Conservation (phyloP, 2,888 invertebrate genomes). For the Esperia sulphurella region DNA sequence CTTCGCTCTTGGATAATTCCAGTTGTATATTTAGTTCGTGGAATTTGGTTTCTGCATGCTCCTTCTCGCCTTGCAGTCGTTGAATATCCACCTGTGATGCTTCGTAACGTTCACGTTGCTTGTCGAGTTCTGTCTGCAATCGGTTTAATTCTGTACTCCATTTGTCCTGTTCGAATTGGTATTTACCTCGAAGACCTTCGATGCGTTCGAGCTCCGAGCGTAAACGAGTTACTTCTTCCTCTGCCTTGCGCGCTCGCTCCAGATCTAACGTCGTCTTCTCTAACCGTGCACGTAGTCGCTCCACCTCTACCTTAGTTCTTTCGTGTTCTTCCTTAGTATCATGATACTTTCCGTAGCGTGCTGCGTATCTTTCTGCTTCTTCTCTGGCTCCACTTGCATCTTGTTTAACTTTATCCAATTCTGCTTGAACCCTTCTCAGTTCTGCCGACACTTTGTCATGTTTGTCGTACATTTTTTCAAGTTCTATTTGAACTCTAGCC, state of each 20-base stretch:
- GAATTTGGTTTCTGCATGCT: slow-evolving; percentile 83
- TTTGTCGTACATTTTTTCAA: slow-evolving; percentile 94
- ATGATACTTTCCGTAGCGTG: slow-evolving; percentile 87
- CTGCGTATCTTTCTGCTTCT: slow-evolving; percentile 86
- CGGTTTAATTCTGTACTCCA: slow-evolving; percentile 83
- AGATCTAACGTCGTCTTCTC: slow-evolving; percentile 90
- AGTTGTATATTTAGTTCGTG: slow-evolving; percentile 90
- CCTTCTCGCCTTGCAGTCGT: slow-evolving; percentile 80
- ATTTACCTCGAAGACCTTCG: slow-evolving; percentile 84
- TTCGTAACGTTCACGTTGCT: slow-evolving; percentile 87
- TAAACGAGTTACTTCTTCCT: slow-evolving; percentile 82
- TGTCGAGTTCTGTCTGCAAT: slow-evolving; percentile 86
- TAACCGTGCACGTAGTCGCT: slow-evolving; percentile 87
- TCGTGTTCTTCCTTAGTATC: slow-evolving; percentile 88
- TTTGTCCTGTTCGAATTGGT: slow-evolving; percentile 78
- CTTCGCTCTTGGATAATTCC: slow-evolving; percentile 88
- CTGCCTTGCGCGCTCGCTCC: slow-evolving; percentile 85
- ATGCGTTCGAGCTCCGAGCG: slow-evolving; percentile 85
- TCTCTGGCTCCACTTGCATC: slow-evolving; percentile 89
- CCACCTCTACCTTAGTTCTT: slow-evolving; percentile 88
- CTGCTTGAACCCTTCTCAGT: slow-evolving; percentile 88
- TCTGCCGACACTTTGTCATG: slow-evolving; percentile 92
- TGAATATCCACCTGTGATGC: slow-evolving; percentile 86
- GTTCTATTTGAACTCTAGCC: slow-evolving; percentile 90
- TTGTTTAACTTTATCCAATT: slow-evolving; percentile 83